Evolutionary conservation across 2,113 vertebrate species (phyloP).

Genomic region (Corydoras maculifer): DNA sequence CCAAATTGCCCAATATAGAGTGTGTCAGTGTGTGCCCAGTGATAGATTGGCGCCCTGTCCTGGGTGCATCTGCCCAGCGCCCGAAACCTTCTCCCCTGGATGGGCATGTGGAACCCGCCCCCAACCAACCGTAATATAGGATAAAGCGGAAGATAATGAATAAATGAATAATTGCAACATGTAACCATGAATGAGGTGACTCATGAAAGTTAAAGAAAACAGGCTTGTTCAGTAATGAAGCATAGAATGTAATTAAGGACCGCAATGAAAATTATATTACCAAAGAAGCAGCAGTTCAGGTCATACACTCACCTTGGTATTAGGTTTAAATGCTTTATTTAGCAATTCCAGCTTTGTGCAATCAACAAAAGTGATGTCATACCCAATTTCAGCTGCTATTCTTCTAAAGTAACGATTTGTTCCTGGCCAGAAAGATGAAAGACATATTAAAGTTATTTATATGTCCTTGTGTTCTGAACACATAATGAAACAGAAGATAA

Average conservation of each 20-base stretch:
- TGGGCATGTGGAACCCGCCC: too few relatives aligned
- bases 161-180: neutral
- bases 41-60: too few relatives aligned
- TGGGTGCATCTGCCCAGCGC: too few relatives aligned
- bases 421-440: constrained; percentile 57
- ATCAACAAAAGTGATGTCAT: constrained; percentile 77
- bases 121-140: too few relatives aligned
- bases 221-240: neutral
- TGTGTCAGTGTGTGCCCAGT: too few relatives aligned
- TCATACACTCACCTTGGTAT: constrained; percentile 77
- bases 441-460: neutral
- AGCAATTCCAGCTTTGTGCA: constrained; percentile 69
- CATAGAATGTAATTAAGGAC: neutral
- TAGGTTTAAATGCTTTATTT: constrained; percentile 75
- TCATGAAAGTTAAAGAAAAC: too few relatives aligned
- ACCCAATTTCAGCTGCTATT: constrained; percentile 65
- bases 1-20: too few relatives aligned
- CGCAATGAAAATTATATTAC: neutral
- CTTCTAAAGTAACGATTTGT: constrained; percentile 81
- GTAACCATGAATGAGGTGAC: too few relatives aligned
- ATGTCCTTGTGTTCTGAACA: neutral
- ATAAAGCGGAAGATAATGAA: too few relatives aligned
- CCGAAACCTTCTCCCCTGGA: too few relatives aligned
- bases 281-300: neutral
- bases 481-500: neutral